Evolutionary conservation across 1,140 invertebrate species (phyloP).

Genomic region (Drosophila takahashii): DNA sequence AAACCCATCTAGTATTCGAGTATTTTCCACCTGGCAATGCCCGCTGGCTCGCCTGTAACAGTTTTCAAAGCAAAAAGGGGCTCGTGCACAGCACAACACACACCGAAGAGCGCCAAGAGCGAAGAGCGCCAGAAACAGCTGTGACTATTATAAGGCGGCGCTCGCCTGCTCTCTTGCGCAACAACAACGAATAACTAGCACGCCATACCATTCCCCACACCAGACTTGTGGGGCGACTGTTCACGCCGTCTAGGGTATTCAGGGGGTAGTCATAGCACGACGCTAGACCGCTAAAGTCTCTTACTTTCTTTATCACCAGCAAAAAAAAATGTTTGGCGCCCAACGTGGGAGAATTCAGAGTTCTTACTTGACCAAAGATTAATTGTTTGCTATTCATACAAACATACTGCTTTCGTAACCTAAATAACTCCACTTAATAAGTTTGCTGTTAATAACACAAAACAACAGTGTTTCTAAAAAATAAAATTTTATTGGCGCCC

Average conservation of each 20-base stretch:
- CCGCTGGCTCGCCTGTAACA: constrained; percentile 45
- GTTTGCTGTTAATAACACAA: no score
- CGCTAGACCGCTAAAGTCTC: no score
- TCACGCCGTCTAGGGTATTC: constrained; percentile 26
- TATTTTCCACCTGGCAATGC: constrained; percentile 59
- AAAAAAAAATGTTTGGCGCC: no score
- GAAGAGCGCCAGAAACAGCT: constrained; percentile 60
- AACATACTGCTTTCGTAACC: no score
- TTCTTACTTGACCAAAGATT: no score
- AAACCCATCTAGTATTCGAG: background rate
- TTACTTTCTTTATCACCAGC: background rate
- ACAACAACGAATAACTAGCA: constrained; percentile 72
- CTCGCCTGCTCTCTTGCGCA: constrained; percentile 72
- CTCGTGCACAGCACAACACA: constrained; percentile 60
- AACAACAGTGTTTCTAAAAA: no score
- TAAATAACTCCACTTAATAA: no score
- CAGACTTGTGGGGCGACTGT: constrained; percentile 43
- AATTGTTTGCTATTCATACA: no score
- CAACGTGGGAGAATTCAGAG: background rate
- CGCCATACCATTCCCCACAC: constrained; percentile 48
- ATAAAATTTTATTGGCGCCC: background rate
- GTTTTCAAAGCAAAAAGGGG: constrained; percentile 79
- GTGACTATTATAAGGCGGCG: constrained; percentile 65
- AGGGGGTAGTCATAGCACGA: background rate
- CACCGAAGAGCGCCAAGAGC: constrained; percentile 38